These are phyloP conservation scores for Chloropsis hardwickii DNA, from an alignment of 2,113 vertebrate genomes.

Conservation along the genomic window DNA sequence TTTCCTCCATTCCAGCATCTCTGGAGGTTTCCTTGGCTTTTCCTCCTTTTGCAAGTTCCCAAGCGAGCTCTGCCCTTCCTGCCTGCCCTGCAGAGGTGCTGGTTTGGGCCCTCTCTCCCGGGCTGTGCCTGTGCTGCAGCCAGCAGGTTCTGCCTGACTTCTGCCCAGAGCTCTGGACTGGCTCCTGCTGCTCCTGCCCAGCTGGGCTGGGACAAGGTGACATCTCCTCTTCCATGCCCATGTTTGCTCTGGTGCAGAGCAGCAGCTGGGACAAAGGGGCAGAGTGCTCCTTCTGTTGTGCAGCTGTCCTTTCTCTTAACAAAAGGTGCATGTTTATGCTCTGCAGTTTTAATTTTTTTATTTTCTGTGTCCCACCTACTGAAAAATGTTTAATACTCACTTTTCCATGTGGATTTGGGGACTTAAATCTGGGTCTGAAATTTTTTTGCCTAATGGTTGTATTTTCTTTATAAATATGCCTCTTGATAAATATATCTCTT, in stretches of 20 bases:
- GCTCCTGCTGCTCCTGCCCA: neutral
- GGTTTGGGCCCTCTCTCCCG: no score
- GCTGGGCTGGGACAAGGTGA: accelerated
- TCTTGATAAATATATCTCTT: neutral
- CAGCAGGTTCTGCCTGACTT: accelerated
- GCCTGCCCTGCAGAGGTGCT: accelerated
- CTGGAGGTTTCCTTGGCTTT: accelerated
- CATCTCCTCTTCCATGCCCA: accelerated
- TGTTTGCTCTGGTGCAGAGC: accelerated
- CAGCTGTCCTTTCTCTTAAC: neutral
- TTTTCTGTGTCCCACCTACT: neutral
- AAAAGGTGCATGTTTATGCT: neutral
- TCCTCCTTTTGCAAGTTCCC: neutral
- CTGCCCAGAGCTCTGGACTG: neutral
- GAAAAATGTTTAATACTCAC: neutral
- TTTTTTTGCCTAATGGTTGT: neutral
- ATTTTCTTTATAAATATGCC: neutral
- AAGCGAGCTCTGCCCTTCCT: neutral
- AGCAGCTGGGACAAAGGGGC: neutral
- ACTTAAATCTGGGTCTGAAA: neutral
- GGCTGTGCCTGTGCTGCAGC: accelerated
- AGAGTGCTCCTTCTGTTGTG: neutral
- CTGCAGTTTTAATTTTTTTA: neutral
- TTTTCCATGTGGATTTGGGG: neutral
- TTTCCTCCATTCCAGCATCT: no score